Base-by-base conservation (phyloP, 1,140 invertebrate species). In the Microplitis mediator region DNA sequence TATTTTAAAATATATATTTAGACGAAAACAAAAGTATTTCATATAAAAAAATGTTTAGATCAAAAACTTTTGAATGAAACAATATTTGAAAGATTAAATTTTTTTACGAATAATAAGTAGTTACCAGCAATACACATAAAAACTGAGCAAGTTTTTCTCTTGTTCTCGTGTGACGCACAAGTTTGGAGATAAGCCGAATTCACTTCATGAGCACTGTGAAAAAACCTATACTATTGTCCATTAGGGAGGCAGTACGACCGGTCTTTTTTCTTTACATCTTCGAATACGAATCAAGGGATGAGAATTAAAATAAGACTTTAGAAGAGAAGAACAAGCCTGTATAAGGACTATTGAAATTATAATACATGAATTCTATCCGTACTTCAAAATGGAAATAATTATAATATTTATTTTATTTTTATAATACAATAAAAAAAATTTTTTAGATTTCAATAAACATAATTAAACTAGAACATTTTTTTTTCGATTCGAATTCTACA, bases 181-280 rank as follows among this genome's bases (percentile, higher is more conserved):
- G 6, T 45, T 45, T 11, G 11, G 39, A 64, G 13, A 64, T 64
- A 64, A 64, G 62, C 62, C 32, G 35, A 64, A 39, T 9, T 4
- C 13, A 14, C n/a, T 64, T 64, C 14, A 14, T 35, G 35, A 13
- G 4, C 34, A 39, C 5, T 14, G n/a, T 31, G 50, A 62, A 62
- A 70, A 63, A 50, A 63, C 16, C 14, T 70, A 34, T 62, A 32
- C 56, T 60, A 70, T 70, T 70, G 69, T 70, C 23, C 45, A 52
- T 31, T 23, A 45, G 23, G 23, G 54, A 34, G 36, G 56, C 32
- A 69, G 52, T 16, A 36, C 14, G 69, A 70, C 69, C 69, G 69
- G 69, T 70, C 58, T 16, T 56, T 13, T 23, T 52, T n/a, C 36
- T 31, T 3, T n/a, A 13, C 34, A 45, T 45, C 56, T 62, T 50